A percentile compares a stretch with the other conserved stretches of the same genome.
phyloP scores from a whole-genome alignment of 2,888 invertebrate species.

The Diaperis boleti region DNA sequence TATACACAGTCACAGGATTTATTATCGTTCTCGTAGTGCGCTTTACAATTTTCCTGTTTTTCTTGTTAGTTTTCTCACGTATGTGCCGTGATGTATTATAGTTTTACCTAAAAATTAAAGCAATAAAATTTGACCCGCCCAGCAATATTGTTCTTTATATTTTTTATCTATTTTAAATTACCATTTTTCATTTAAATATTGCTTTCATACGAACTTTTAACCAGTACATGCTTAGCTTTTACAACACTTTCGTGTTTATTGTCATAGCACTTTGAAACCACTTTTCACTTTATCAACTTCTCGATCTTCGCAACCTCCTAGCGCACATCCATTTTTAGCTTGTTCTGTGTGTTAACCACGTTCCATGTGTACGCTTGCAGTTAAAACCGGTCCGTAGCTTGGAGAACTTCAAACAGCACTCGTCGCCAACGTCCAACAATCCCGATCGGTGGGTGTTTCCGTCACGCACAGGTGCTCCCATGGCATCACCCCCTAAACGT shows the following conservation, averaged over 20 bases:
- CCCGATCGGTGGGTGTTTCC: conserved; percentile 60
- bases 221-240: too few species aligned
- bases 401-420: conserved; percentile 68
- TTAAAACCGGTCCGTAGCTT: conserved; percentile 73
- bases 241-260: too few species aligned
- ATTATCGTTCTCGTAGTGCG: conserved; percentile 5
- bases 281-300: too few species aligned
- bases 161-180: not conserved
- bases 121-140: too few species aligned
- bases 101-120: too few species aligned
- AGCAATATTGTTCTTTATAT: too few species aligned
- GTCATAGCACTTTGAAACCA: not conserved
- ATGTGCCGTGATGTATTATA: too few species aligned
- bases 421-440: conserved; percentile 52
- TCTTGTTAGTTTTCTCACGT: too few species aligned
- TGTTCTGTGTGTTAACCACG: conserved; percentile 30
- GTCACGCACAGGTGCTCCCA: conserved; percentile 51
- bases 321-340: not conserved
- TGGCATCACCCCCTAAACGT: conserved; percentile 57
- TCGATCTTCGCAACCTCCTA: not conserved
- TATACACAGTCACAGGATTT: conserved; percentile 11
- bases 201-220: too few species aligned
- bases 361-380: conserved; percentile 63
- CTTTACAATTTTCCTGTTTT: too few species aligned
- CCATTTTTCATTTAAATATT: too few species aligned